Conservation (phyloP, 2,888 invertebrate species). For the Fissipunctia ypsillon region DNA sequence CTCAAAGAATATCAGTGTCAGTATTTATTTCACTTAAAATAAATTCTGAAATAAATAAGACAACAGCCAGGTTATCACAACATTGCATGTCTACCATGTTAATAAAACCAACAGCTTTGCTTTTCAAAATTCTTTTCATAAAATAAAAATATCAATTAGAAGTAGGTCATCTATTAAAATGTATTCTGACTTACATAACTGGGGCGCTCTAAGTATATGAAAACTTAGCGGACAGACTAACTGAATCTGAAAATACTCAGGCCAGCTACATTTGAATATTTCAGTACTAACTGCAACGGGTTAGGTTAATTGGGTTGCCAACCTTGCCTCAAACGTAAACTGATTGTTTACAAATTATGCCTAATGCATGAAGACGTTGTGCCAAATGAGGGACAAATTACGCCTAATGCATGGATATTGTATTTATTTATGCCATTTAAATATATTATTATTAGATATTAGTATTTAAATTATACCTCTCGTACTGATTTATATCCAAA, state of each 20-base stretch:
- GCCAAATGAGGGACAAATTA: not conserved
- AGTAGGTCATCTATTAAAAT: slow-evolving; percentile 1
- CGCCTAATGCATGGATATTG: not conserved
- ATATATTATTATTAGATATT: too few species aligned
- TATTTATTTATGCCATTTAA: not conserved
- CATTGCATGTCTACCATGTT: not conserved
- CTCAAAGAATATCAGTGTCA: not conserved
- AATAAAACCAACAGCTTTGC: not conserved
- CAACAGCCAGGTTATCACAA: not conserved
- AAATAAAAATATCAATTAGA: not conserved
- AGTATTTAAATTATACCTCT: not conserved
- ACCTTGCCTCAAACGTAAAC: slow-evolving; percentile 24
- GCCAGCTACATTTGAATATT: slow-evolving; percentile 42
- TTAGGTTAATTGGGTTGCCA: slow-evolving; percentile 36
- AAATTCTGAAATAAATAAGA: not conserved
- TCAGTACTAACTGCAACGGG: slow-evolving; percentile 15
- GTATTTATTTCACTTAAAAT: not conserved
- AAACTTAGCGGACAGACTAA: slow-evolving; percentile 9
- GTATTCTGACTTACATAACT: slow-evolving; percentile 20
- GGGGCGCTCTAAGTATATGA: not conserved
- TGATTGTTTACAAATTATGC: slow-evolving; percentile 28
- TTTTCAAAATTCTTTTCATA: not conserved
- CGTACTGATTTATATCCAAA: not conserved
- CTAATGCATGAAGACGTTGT: not conserved
- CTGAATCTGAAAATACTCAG: slow-evolving; percentile 52